phyloP scores from a whole-genome alignment of 2,797 vertebrate species.

The Percopsis omiscomaycus region DNA sequence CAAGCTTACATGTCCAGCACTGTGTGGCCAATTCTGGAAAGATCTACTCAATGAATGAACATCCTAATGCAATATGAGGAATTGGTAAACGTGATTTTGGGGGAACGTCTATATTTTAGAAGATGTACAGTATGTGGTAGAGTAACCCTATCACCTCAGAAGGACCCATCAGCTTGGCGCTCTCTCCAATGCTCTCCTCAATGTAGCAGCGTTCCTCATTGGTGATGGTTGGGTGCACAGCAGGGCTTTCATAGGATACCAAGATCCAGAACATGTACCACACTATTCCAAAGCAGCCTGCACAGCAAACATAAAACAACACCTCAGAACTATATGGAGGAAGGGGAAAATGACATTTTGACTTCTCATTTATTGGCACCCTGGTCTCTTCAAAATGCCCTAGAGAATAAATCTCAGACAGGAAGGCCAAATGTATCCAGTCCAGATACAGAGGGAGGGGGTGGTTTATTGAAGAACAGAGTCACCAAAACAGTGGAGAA shows the following conservation, averaged over 20 bases:
- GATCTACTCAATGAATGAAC: too few species aligned
- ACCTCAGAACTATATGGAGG: conserved; percentile 3
- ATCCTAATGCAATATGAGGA: too few species aligned
- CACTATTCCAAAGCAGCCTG: conserved; percentile 91
- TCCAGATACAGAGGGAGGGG: conserved; percentile 38
- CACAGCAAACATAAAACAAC: conserved; percentile 16
- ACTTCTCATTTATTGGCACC: conserved; percentile 22
- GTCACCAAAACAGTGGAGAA: conserved; percentile 58
- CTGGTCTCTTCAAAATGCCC: conserved; percentile 49
- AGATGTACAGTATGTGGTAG: background rate
- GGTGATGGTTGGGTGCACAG: conserved; percentile 91
- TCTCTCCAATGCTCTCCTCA: conserved; percentile 97
- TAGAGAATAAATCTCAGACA: conserved; percentile 52
- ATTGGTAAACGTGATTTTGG: background rate
- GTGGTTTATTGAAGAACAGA: conserved; percentile 52
- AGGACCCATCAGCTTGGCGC: conserved; percentile 86
- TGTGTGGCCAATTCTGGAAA: too few species aligned
- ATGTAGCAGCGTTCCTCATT: conserved; percentile 96
- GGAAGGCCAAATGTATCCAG: conserved; percentile 49
- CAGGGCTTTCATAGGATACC: conserved; percentile 96
- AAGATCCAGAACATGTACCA: conserved; percentile 98
- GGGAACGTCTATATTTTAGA: background rate
- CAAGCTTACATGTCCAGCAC: background rate
- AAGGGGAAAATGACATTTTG: conserved; percentile 12
- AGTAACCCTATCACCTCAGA: conserved; percentile 81